Evolutionary conservation across 2,113 vertebrate genomes (phyloP).

Genomic region (Phrynosoma blainvillii): DNA sequence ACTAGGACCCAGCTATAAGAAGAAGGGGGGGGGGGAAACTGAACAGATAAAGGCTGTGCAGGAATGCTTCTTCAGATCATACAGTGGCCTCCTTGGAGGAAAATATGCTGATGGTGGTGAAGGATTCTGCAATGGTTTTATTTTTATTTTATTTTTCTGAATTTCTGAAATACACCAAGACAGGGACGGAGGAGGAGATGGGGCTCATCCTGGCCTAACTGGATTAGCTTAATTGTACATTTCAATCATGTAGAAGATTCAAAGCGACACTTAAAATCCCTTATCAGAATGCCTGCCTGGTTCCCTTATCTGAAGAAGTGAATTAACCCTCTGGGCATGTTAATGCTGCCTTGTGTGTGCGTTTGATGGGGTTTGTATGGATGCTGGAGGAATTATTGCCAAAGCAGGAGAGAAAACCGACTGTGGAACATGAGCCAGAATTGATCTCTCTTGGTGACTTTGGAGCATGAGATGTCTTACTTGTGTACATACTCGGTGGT

Average conservation of each 20-base stretch:
- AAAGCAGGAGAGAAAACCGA: slow-evolving; percentile 12
- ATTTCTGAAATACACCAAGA: no score
- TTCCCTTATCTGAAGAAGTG: slow-evolving; percentile 53
- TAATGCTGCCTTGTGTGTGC: not conserved
- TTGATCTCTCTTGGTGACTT: not conserved
- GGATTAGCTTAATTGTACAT: no score
- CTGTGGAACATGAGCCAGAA: not conserved
- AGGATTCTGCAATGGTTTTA: no score
- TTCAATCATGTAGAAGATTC: slow-evolving; percentile 48
- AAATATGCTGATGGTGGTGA: no score
- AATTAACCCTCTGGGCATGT: slow-evolving; percentile 50
- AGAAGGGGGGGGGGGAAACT: no score
- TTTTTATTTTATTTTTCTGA: no score
- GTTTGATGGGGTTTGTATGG: slow-evolving; percentile 23
- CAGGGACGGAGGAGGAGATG: no score
- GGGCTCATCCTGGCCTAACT: no score
- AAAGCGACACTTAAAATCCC: slow-evolving; percentile 55
- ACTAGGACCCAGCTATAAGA: no score
- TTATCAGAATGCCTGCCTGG: slow-evolving; percentile 20
- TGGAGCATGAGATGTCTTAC: not conserved
- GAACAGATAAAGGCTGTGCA: no score
- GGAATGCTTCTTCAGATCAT: no score
- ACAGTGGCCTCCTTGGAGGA: no score
- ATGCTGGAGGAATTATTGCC: slow-evolving; percentile 44
- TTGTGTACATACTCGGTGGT: not conserved